phyloP scores from a whole-genome alignment of 2,797 vertebrate species.

The Galaxias olidus region DNA sequence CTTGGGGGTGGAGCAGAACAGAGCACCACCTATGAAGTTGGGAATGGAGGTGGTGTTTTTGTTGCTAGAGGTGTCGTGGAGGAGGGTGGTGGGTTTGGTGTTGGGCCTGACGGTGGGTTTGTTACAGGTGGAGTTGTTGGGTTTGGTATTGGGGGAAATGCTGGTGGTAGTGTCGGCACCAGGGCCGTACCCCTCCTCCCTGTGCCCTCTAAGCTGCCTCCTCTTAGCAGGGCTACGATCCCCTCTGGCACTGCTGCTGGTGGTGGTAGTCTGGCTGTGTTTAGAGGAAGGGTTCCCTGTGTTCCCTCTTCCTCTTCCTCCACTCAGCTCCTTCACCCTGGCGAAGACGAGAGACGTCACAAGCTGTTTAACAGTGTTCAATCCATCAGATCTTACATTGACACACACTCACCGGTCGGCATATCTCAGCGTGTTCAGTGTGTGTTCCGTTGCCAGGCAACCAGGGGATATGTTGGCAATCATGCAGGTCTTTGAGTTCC shows the following conservation, averaged over 20 bases:
- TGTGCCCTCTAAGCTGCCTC: slow-evolving; percentile 63
- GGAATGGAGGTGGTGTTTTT: too few species aligned
- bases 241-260: slow-evolving; percentile 19
- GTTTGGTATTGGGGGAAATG: too few species aligned
- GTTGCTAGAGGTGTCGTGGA: too few species aligned
- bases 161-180: slow-evolving; percentile 31
- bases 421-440: slow-evolving; percentile 89
- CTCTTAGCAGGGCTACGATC: slow-evolving; percentile 82
- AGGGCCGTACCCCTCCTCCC: slow-evolving; percentile 21
- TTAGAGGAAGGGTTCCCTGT: slow-evolving; percentile 70
- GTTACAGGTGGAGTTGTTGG: too few species aligned
- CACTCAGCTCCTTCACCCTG: slow-evolving; percentile 90
- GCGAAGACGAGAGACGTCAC: slow-evolving; percentile 28
- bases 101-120: too few species aligned
- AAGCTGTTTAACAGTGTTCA: not conserved
- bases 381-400: not conserved
- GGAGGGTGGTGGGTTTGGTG: too few species aligned
- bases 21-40: slow-evolving; percentile 2
- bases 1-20: slow-evolving; percentile 76
- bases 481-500: slow-evolving; percentile 92
- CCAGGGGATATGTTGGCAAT: slow-evolving; percentile 92
- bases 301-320: slow-evolving; percentile 51
- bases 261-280: slow-evolving; percentile 56
- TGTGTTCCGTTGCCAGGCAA: slow-evolving; percentile 86
- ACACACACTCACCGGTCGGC: slow-evolving; percentile 80